Conservation (phyloP, 2,113 vertebrate species). For the Sorex fumeus region DNA sequence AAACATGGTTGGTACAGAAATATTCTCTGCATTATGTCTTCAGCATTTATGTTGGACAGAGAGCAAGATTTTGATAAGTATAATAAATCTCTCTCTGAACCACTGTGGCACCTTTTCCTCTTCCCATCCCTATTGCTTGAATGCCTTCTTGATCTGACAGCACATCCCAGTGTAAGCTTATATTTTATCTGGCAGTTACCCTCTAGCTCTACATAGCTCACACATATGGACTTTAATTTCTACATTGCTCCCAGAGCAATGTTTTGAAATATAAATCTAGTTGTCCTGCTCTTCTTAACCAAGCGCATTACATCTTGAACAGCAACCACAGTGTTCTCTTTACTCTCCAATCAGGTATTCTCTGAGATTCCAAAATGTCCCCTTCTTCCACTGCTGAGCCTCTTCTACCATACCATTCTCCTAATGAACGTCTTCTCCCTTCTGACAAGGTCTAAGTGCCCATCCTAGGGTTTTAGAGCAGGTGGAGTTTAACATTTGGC, state of each 20-base stretch:
- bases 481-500: background rate
- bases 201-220: background rate
- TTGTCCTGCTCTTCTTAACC: background rate
- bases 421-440: background rate
- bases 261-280: background rate
- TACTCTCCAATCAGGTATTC: background rate
- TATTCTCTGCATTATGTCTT: background rate
- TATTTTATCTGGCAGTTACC: background rate
- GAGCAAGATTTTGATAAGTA: no score
- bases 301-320: accelerated
- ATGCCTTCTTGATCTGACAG: background rate
- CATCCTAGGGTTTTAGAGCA: background rate
- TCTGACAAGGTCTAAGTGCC: background rate
- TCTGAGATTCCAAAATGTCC: background rate
- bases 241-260: background rate
- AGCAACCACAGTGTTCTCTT: background rate
- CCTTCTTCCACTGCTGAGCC: background rate
- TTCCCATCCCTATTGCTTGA: accelerated
- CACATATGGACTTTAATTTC: background rate
- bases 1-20: background rate
- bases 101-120: background rate
- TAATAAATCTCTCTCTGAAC: background rate
- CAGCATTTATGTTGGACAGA: background rate
- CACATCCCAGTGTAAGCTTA: background rate
- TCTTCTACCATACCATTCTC: background rate